These are phyloP conservation scores for Scaptomyza polygonia DNA, from an alignment of 2,888 invertebrate species.

Conservation along the genomic window DNA sequence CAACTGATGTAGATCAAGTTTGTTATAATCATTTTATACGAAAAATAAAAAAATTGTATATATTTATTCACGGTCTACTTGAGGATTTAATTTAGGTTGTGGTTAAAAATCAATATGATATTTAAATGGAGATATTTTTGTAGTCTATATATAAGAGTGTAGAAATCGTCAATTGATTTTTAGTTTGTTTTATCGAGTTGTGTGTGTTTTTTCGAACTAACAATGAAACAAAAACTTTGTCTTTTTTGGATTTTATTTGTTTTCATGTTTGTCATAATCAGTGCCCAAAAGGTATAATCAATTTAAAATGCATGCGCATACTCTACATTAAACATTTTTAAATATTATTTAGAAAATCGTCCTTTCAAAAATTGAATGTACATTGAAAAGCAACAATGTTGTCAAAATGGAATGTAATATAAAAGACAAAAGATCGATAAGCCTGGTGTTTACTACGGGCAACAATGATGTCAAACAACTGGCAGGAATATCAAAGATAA, in stretches of 20 bases:
- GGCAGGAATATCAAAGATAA: not conserved
- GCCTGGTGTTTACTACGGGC: fast-evolving
- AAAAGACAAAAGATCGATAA: not conserved
- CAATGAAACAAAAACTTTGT: not conserved
- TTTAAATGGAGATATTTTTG: not conserved
- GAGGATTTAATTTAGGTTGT: not conserved
- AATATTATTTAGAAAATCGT: not conserved
- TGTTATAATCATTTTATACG: not conserved
- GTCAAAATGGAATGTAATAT: not conserved
- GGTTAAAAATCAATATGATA: too few relatives aligned
- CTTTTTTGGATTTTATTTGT: not conserved
- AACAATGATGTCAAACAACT: not conserved
- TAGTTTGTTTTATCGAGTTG: not conserved
- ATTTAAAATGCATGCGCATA: not conserved
- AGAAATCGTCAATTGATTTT: not conserved
- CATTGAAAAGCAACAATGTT: not conserved
- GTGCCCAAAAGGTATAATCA: constrained; percentile 1
- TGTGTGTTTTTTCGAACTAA: too few relatives aligned
- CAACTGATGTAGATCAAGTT: not conserved
- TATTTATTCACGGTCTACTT: not conserved
- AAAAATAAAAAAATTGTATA: too few relatives aligned
- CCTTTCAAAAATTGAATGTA: not conserved
- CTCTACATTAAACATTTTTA: not conserved
- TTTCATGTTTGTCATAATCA: not conserved
- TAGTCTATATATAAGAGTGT: not conserved